Evolutionary conservation across 2,888 invertebrate species (phyloP), one percentile per base, ranked within the genome.

Genomic region (Hypomecis punctinalis): DNA sequence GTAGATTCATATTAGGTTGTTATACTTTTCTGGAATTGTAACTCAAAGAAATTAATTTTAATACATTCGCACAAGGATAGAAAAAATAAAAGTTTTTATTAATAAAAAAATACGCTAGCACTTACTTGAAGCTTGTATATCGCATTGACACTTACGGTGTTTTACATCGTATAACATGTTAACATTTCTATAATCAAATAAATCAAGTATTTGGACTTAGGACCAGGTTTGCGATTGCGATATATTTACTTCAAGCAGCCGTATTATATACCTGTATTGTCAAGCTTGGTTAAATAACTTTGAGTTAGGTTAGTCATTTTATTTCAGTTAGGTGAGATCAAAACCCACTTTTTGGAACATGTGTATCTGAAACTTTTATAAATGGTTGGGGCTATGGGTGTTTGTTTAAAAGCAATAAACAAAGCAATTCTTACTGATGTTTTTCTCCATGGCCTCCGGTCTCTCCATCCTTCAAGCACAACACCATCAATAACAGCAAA

Each of bases 361-460:
- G 23, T 23, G 23, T 23, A 23, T 23, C 3, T 3, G 23, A 23
- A 23, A 23, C 1, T 23, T 23, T 2, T 23, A 23, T 23, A 23
- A 23, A 23, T 23, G 1, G 1, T 23, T 23, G 23, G 23, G 23
- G 23, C 3, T 23, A 23, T 23, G 23, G 23, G 23, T 23, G 23
- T 13, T 23, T 0, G 0, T 7, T 6, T 23, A 23, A 9, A 58
- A 13, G 35, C 4, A 40, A 39, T 11, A n/a, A 8, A 23, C 10
- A 6, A 47, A 7, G n/a, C 47, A 43, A 35, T 68, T 64, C 91
- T 89, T 85, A 92, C 91, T 92, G 89, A 71, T 91, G 91, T 72
- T 89, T 87, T 42, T 80, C 89, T 23, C 90, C 91, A 57, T 89
- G 88, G 6, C 92, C 92, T 35, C 91, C 92, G 0, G 90, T 79